Evolutionary conservation across 2,797 vertebrate species (phyloP), one percentile per base, ranked within the genome.

Genomic region (Ammospiza maritima): DNA sequence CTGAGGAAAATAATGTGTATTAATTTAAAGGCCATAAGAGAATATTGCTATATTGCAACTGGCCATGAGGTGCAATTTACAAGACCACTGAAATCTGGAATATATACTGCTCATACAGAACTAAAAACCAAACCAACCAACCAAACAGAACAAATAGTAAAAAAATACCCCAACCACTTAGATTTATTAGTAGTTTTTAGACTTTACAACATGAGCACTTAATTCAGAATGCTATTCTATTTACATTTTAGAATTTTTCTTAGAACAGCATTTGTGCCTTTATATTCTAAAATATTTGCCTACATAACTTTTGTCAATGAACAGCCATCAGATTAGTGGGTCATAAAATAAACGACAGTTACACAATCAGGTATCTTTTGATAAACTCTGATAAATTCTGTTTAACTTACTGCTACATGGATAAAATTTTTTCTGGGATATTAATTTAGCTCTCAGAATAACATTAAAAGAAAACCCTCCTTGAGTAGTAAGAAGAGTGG

Each of bases 21-120:
- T 94, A 95, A 93, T 88, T 93, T 96, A 96, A 94, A 94, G 89
- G 87, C 44, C 53, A 1, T 83, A 75, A 53, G 66, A 91, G 90
- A 94, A 85, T 77, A 95, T 25, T 65, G 42, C 47, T 83, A 4
- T 57, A 77, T 4, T 67, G 80, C 27, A 87, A 56, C 60, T 45
- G 71, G 62, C 78, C 60, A 51, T 5, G 53, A 78, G 51, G 44
- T 40, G 25, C 65, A 81, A 93, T 95, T 96, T 91, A 94, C 61
- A 90, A 72, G 83, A 92, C 50, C 50, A 83, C 56, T 87, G 78
- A 87, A 91, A 94, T 61, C 25, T 84, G 18, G 48, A 79, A 86
- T 84, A 91, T 57, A 32, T 73, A 86, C 44, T 56, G 27, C 42
- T 86, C 34, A 84, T 32, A 54, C 3, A 29, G 32, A 73, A 78